phyloP scores from a whole-genome alignment of 2,113 vertebrate genomes.

The Anseranas semipalmata region DNA sequence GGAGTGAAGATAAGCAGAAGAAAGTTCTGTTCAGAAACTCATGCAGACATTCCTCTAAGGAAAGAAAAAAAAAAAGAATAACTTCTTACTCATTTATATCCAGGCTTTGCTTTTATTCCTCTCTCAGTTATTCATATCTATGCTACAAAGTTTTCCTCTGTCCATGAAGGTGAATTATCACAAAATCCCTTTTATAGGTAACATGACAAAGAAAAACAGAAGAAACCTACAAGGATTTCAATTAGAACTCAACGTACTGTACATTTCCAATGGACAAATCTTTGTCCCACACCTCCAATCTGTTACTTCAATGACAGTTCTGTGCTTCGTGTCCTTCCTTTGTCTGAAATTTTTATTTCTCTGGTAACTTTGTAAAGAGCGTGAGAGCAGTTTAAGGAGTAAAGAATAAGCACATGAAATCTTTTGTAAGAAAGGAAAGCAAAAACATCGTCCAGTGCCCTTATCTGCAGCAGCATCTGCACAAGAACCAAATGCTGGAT shows the following conservation, averaged over 20 bases:
- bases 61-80: neutral
- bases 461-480: neutral
- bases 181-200: neutral
- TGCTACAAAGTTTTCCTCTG: neutral
- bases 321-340: neutral
- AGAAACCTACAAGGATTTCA: neutral
- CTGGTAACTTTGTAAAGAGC: neutral
- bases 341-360: neutral
- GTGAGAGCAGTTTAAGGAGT: neutral
- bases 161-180: neutral
- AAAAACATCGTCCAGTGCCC: neutral
- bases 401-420: neutral
- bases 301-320: neutral
- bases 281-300: neutral
- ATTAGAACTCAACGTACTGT: neutral
- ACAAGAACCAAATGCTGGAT: neutral
- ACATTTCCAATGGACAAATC: neutral
- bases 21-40: neutral
- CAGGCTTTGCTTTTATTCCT: neutral
- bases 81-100: neutral
- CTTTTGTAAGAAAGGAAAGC: neutral
- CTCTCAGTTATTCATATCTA: neutral
- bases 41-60: neutral
- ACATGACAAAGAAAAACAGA: neutral
- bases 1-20: neutral